These are phyloP conservation scores for Erythrolamprus reginae DNA, from an alignment of 2,113 vertebrate species.

Conservation along the genomic window DNA sequence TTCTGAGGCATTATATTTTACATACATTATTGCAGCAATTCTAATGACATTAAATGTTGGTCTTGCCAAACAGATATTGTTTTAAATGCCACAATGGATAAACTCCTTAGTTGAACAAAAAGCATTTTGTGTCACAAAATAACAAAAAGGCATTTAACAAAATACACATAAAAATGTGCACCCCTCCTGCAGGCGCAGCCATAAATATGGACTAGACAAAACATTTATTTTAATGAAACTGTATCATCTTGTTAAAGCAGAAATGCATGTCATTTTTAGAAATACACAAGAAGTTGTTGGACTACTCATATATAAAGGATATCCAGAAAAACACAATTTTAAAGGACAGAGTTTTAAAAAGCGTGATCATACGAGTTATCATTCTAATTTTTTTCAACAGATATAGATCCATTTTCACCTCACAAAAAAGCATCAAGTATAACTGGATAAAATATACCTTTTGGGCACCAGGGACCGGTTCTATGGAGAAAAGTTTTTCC, in stretches of 20 bases:
- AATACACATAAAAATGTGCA: neutral
- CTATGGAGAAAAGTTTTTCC: no score
- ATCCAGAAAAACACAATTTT: neutral
- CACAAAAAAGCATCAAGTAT: neutral
- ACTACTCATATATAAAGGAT: neutral
- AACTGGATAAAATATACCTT: neutral
- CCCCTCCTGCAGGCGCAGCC: neutral
- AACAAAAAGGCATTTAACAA: slow-evolving; percentile 22
- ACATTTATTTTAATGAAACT: neutral
- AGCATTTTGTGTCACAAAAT: slow-evolving; percentile 25
- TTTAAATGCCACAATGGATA: slow-evolving; percentile 2
- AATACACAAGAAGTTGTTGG: neutral
- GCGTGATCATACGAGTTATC: neutral
- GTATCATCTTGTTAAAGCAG: neutral
- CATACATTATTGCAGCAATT: slow-evolving; percentile 32
- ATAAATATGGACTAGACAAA: neutral
- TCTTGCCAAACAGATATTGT: slow-evolving; percentile 51
- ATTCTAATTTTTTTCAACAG: neutral
- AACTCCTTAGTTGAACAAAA: slow-evolving; percentile 26
- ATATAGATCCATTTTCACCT: neutral
- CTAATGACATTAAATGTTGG: neutral
- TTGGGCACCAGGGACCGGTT: no score
- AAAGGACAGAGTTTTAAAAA: neutral
- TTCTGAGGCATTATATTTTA: neutral
- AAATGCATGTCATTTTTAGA: neutral